A percentile compares a stretch with the other conserved stretches of the same genome.
Conservation (phyloP, 2,113 vertebrate species). For the Colossoma macropomum region DNA sequence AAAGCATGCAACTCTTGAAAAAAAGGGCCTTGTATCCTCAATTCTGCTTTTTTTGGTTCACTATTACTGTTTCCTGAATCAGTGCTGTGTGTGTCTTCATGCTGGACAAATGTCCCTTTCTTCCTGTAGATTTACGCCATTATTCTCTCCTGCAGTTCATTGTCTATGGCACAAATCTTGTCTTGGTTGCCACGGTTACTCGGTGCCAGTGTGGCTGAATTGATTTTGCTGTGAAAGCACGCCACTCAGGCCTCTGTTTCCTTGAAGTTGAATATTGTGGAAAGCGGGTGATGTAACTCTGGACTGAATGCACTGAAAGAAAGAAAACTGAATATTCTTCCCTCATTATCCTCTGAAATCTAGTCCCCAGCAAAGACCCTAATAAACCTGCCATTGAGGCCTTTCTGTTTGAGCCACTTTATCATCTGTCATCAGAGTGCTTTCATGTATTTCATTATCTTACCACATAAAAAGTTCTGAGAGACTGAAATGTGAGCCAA, state of each 20-base stretch:
- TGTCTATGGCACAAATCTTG: slow-evolving; percentile 15
- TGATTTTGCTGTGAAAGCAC: background rate
- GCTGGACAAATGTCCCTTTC: slow-evolving; percentile 28
- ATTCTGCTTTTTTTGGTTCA: background rate
- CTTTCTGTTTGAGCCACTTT: slow-evolving; percentile 14
- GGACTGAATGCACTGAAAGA: slow-evolving; percentile 22
- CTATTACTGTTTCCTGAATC: background rate
- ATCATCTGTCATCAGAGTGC: slow-evolving; percentile 30
- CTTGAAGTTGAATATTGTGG: slow-evolving; percentile 21
- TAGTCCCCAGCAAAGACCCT: slow-evolving; percentile 17
- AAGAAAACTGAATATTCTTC: background rate
- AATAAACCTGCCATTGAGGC: background rate
- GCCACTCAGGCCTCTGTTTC: background rate
- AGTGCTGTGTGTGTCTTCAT: slow-evolving; percentile 22
- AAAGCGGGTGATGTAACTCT: slow-evolving; percentile 25
- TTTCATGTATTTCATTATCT: slow-evolving; percentile 16
- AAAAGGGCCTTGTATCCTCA: background rate
- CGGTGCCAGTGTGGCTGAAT: background rate
- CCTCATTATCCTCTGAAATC: slow-evolving; percentile 31
- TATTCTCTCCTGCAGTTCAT: slow-evolving; percentile 19
- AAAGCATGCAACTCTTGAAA: slow-evolving; percentile 17
- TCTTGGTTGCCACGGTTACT: slow-evolving; percentile 28
- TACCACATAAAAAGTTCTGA: background rate
- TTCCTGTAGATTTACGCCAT: slow-evolving; percentile 32
- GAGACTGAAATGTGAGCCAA: slow-evolving; percentile 21